Conservation (phyloP, 2,113 vertebrate genomes). For the Malurus melanocephalus region DNA sequence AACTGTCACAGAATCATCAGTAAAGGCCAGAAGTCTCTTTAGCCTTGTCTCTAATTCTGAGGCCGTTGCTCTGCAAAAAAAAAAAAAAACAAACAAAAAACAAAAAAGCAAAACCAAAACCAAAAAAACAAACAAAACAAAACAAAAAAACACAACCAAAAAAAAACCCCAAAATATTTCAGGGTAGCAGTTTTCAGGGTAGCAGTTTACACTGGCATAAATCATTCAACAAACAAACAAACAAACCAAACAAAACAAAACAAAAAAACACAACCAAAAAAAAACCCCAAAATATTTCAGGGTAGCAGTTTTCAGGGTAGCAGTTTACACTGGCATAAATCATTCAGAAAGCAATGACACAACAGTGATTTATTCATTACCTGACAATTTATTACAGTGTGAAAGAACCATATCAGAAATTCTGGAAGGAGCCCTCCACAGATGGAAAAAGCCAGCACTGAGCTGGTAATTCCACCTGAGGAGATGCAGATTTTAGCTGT, state of each 20-base stretch:
- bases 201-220: too few species aligned
- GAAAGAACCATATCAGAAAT: slow-evolving; percentile 12
- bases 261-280: neutral
- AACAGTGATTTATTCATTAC: slow-evolving; percentile 27
- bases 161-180: too few species aligned
- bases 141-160: too few species aligned
- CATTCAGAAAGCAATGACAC: neutral
- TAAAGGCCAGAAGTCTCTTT: neutral
- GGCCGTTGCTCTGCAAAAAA: neutral
- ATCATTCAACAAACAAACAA: too few species aligned
- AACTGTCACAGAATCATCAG: neutral
- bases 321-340: neutral
- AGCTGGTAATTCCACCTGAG: neutral
- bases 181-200: too few species aligned
- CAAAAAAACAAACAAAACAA: too few species aligned
- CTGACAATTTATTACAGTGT: slow-evolving; percentile 12
- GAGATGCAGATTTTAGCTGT: slow-evolving; percentile 20
- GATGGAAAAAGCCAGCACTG: slow-evolving; percentile 18
- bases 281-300: too few species aligned
- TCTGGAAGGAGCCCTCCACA: slow-evolving; percentile 9
- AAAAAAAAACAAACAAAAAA: neutral
- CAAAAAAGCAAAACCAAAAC: neutral
- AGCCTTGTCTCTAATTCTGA: neutral
- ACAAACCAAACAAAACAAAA: too few species aligned
- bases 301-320: neutral